Evolutionary conservation across 2,113 vertebrate genomes (phyloP).

Genomic region (Catharus fuscescens): DNA sequence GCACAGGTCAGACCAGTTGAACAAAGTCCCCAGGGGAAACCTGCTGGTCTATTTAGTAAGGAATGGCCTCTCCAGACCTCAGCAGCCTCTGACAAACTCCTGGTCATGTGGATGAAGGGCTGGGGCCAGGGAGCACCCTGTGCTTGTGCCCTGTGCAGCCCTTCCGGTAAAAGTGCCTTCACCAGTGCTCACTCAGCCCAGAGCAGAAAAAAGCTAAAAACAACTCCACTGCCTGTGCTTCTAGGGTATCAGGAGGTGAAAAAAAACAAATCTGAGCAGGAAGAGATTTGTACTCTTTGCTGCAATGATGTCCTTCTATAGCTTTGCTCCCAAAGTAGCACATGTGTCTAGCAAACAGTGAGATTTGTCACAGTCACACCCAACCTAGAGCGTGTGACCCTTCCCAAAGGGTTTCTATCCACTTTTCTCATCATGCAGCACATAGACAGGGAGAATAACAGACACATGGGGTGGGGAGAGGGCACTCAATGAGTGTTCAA

Average conservation of each 20-base stretch:
- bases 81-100: not conserved
- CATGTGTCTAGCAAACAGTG: accelerated
- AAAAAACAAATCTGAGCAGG: not conserved
- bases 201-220: not conserved
- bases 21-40: not conserved
- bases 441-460: not conserved
- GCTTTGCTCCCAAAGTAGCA: not conserved
- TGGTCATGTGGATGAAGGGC: not conserved
- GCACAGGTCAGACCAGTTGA: not conserved
- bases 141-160: not conserved
- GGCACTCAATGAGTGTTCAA: accelerated
- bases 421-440: not conserved
- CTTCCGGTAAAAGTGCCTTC: not conserved
- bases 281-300: not conserved
- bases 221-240: not conserved
- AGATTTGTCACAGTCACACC: not conserved
- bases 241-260: not conserved
- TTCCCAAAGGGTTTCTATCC: not conserved
- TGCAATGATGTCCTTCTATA: not conserved
- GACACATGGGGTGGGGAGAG: not conserved
- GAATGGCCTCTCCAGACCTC: not conserved
- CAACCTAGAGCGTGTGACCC: not conserved
- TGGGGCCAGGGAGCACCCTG: not conserved
- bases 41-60: not conserved
- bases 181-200: accelerated